Percentiles rank a stretch among this genome's conserved stretches.
Conservation (phyloP, 2,113 vertebrate genomes). For the Syrrhaptes paradoxus region DNA sequence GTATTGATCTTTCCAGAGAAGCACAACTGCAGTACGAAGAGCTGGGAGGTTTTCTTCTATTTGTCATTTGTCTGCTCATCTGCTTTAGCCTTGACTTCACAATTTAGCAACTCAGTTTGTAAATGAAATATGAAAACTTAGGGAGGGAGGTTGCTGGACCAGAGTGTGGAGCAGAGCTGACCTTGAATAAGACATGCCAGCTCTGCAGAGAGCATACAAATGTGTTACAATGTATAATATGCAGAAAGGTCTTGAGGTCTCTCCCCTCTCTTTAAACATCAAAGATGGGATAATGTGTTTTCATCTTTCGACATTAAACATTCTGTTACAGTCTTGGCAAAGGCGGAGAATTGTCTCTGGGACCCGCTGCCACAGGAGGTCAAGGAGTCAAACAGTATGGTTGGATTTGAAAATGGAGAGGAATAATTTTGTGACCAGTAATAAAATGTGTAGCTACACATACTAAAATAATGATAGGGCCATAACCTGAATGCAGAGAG, state of each 20-base stretch:
- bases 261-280: conserved; percentile 57
- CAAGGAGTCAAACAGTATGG: background rate
- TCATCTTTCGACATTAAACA: conserved; percentile 59
- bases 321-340: conserved; percentile 27
- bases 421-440: conserved; percentile 57
- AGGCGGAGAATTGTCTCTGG: conserved; percentile 40
- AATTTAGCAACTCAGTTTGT: background rate
- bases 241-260: conserved; percentile 56
- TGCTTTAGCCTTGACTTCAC: background rate
- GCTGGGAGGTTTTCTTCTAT: background rate
- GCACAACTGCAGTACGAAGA: background rate
- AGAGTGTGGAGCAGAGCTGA: conserved; percentile 19
- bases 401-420: conserved; percentile 38
- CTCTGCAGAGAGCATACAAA: conserved; percentile 48
- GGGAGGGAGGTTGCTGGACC: background rate
- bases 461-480: conserved; percentile 25
- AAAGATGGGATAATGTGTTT: conserved; percentile 64
- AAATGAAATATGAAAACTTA: background rate
- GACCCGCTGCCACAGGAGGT: background rate
- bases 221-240: conserved; percentile 30
- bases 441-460: conserved; percentile 30
- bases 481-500: background rate
- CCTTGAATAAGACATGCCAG: conserved; percentile 40
- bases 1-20: background rate
- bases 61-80: background rate